Percentiles rank a stretch among this genome's conserved stretches.
Evolutionary conservation across 2,113 vertebrate species (phyloP).

Genomic region (Marmota flaviventris): DNA sequence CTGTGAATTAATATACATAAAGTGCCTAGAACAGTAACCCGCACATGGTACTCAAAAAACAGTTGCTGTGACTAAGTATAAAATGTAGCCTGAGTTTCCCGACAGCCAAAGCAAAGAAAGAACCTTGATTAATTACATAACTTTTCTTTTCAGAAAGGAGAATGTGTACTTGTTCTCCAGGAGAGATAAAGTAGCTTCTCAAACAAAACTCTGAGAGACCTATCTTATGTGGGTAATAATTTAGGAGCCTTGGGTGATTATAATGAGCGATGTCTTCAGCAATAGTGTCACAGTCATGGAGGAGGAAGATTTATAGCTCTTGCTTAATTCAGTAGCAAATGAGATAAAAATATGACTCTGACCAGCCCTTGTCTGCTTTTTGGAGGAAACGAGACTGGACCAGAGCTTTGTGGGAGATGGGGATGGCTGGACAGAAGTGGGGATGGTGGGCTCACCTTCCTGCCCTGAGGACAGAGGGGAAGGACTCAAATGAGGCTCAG

Average conservation of each 20-base stretch:
- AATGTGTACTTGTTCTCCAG: neutral
- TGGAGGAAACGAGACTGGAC: neutral
- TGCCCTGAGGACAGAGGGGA: neutral
- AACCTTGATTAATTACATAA: neutral
- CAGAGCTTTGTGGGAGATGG: neutral
- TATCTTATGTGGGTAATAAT: neutral
- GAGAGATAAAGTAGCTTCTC: slow-evolving; percentile 7
- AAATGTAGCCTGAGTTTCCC: slow-evolving; percentile 1
- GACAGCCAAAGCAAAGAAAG: slow-evolving; percentile 47
- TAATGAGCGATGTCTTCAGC: neutral
- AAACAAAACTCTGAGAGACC: slow-evolving; percentile 30
- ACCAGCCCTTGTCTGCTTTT: neutral
- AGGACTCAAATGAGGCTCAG: neutral
- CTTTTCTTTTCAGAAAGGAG: slow-evolving; percentile 21
- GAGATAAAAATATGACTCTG: slow-evolving; percentile 9
- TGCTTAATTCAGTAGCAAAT: slow-evolving; percentile 1
- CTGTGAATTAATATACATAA: neutral
- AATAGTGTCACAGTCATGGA: neutral
- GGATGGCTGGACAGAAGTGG: neutral
- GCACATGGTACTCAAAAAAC: neutral
- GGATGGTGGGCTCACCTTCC: neutral
- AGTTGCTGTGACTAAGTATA: neutral
- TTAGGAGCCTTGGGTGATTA: slow-evolving; percentile 39
- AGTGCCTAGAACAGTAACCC: neutral
- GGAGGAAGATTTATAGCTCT: slow-evolving; percentile 36